Evolutionary conservation across 2,888 invertebrate species (phyloP), one percentile per base, ranked within the genome.

Genomic region (Tiliacea aurago): DNA sequence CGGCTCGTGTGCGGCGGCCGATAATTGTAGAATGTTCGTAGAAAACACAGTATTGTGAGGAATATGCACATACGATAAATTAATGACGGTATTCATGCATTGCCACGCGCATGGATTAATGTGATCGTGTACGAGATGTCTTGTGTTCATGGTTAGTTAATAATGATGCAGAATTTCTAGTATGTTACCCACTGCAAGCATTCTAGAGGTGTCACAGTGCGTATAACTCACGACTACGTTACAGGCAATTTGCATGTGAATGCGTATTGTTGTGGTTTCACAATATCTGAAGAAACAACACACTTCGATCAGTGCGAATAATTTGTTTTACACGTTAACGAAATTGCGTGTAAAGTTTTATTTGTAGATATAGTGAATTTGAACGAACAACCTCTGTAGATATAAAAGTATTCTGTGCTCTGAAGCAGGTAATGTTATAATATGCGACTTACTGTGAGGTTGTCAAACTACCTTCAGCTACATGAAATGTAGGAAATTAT

Each of bases 231-330:
- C 85, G 83, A 86, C 72, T 76, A 73, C 73, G 76, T 84, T 86
- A 81, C 85, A 82, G 76, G 68, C 86, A 90, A 92, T 93, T 94
- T 91, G 90, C 88, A 94, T 93, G 89, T 91, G 90, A 93, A 89
- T 88, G 78, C 84, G 86, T 89, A 90, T 91, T 92, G 91, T 93
- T 90, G 83, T 84, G 64, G 86, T 93, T 92, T 90, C 90, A 84
- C 87, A 93, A 91, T 86, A 84, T 84, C 81, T 86, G 83, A 86
- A 87, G 87, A 88, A 89, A 90, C 85, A 83, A 80, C 83, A 76
- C 72, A 73, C 77, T 82, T 78, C 85, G 84, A 87, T 88, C 83
- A 87, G 83, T 84, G 86, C 80, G 79, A 81, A 80, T 84, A 80
- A 86, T 86, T 86, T 84, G 84, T 84, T 88, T 88, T 85, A 82